Evolutionary conservation across 2,797 vertebrate genomes (phyloP).

Genomic region (Poecilia gillii): DNA sequence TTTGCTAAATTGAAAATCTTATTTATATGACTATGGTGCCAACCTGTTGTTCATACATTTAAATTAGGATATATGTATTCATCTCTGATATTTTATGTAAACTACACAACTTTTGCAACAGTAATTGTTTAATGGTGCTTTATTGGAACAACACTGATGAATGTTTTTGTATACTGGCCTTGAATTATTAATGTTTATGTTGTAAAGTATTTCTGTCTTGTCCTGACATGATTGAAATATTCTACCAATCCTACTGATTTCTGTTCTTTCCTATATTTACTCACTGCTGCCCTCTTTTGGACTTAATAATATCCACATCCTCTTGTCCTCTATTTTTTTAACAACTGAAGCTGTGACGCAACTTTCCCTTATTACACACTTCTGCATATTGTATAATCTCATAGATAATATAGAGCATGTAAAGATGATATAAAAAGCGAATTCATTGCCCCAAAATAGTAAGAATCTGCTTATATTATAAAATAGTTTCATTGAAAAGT

Average conservation of each 20-base stretch:
- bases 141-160: constrained; percentile 29
- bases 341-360: neutral
- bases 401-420: neutral
- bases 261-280: neutral
- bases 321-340: neutral
- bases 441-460: neutral
- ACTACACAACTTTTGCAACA: constrained; percentile 48
- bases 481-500: neutral
- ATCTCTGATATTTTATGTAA: constrained; percentile 41
- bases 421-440: neutral
- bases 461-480: too few relatives aligned
- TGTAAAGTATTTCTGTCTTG: constrained; percentile 26
- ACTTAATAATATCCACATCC: neutral
- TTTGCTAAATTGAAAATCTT: constrained; percentile 35
- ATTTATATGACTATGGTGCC: constrained; percentile 53
- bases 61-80: constrained; percentile 25
- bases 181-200: constrained; percentile 31
- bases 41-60: constrained; percentile 38
- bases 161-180: constrained; percentile 20
- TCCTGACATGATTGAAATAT: constrained; percentile 48
- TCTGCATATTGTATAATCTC: neutral
- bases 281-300: neutral
- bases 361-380: too few relatives aligned
- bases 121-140: constrained; percentile 39
- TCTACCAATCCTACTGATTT: neutral